These are phyloP conservation scores for Pseudachorutes palmiensis DNA, from an alignment of 1,140 invertebrate genomes.

Conservation along the genomic window DNA sequence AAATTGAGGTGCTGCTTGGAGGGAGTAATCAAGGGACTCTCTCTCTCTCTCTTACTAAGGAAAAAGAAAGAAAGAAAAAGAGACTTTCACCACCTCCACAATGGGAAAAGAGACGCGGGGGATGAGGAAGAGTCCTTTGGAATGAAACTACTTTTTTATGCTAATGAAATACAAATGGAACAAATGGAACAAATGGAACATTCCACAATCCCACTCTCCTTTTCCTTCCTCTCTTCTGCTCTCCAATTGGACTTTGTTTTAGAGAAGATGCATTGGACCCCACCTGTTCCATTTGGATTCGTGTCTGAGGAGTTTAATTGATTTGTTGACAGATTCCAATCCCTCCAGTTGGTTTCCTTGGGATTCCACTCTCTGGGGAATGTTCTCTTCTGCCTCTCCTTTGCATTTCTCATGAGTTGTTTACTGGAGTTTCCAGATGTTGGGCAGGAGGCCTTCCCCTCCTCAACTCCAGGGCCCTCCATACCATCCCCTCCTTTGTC, in stretches of 20 bases:
- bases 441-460: no score
- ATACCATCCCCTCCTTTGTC: background rate
- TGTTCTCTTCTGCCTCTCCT: no score
- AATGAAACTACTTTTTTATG: conserved; percentile 36
- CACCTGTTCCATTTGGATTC: background rate
- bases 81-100: no score
- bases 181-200: background rate
- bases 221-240: background rate
- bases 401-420: no score
- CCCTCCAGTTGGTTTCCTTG: no score
- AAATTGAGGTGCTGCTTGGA: background rate
- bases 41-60: no score
- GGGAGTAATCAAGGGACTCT: no score
- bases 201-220: background rate
- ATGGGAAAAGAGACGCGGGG: background rate
- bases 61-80: conserved; percentile 3
- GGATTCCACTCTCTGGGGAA: no score
- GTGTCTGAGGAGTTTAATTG: background rate
- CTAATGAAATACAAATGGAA: conserved; percentile 17
- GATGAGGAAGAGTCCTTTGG: conserved; percentile 2
- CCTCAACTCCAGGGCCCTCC: no score
- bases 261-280: background rate
- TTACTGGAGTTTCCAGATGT: no score
- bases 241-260: background rate
- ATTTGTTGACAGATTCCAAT: background rate